A percentile compares a stretch with the other conserved stretches of the same genome.
These are phyloP conservation scores for Limanda limanda DNA, from an alignment of 2,113 vertebrate genomes.

Conservation along the genomic window DNA sequence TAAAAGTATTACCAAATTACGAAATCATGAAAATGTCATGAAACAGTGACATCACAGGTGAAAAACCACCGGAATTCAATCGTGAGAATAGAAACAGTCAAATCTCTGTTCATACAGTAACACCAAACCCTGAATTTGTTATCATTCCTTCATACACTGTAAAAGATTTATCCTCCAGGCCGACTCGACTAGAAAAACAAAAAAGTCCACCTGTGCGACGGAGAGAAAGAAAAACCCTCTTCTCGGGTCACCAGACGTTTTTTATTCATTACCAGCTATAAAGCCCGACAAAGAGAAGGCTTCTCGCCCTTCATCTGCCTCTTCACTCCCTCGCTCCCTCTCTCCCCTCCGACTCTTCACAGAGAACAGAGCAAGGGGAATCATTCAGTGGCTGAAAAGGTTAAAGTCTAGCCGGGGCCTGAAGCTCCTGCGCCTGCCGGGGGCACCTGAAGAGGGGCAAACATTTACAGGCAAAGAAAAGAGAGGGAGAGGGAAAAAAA, in stretches of 20 bases:
- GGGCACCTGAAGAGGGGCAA: conserved; percentile 85
- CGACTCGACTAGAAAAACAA: background rate
- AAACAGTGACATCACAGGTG: too few species aligned
- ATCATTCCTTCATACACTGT: background rate
- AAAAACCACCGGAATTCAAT: background rate
- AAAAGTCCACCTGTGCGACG: conserved; percentile 59
- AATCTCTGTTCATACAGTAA: too few species aligned
- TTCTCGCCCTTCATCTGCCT: conserved; percentile 73
- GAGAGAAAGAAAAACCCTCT: conserved; percentile 24
- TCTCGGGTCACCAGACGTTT: conserved; percentile 73
- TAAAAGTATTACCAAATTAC: too few species aligned
- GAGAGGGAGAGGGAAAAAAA: conserved; percentile 64
- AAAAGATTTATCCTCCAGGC: background rate
- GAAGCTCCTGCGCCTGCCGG: conserved; percentile 71
- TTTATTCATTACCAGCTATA: conserved; percentile 77
- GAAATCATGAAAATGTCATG: too few species aligned
- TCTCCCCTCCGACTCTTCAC: conserved; percentile 50
- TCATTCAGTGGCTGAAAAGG: conserved; percentile 77
- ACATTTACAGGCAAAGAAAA: conserved; percentile 80
- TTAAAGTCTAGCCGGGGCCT: conserved; percentile 75
- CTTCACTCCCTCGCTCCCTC: conserved; percentile 63
- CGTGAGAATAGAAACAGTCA: too few species aligned
- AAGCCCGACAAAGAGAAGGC: conserved; percentile 72
- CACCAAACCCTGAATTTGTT: background rate
- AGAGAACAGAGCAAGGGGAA: conserved; percentile 62